Conservation (phyloP, 2,888 invertebrate species). For the Aphidoletes aphidimyza region DNA sequence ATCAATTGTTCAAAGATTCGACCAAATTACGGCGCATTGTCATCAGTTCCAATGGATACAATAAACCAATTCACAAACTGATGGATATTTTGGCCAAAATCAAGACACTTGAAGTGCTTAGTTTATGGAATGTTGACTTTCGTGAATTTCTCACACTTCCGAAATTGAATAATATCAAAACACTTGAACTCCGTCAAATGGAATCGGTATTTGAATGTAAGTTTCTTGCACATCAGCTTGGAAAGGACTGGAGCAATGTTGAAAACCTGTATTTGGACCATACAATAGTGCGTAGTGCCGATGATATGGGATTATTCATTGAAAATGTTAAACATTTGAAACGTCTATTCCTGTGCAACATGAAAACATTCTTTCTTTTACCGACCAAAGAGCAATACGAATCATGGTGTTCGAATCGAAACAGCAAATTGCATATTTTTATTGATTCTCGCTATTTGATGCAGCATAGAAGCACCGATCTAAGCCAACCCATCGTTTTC, state of each 20-base stretch:
- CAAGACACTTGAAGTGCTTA: neutral
- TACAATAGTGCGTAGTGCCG: neutral
- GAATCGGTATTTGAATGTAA: neutral
- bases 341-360: neutral
- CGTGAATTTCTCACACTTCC: neutral
- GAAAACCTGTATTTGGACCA: slow-evolving; percentile 17
- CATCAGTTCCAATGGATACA: neutral
- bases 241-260: neutral
- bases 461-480: neutral
- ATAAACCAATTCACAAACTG: neutral
- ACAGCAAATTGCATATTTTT: neutral
- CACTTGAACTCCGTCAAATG: neutral
- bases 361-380: neutral
- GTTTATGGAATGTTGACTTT: neutral
- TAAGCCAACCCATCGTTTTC: neutral
- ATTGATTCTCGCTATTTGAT: neutral
- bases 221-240: neutral
- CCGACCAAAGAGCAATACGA: neutral
- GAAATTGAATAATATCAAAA: neutral
- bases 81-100: neutral
- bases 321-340: neutral
- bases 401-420: neutral
- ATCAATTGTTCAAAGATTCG: neutral
- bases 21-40: neutral
- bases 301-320: neutral